Conservation (phyloP, 2,113 vertebrate genomes). For the Notarius lentiginosus region DNA sequence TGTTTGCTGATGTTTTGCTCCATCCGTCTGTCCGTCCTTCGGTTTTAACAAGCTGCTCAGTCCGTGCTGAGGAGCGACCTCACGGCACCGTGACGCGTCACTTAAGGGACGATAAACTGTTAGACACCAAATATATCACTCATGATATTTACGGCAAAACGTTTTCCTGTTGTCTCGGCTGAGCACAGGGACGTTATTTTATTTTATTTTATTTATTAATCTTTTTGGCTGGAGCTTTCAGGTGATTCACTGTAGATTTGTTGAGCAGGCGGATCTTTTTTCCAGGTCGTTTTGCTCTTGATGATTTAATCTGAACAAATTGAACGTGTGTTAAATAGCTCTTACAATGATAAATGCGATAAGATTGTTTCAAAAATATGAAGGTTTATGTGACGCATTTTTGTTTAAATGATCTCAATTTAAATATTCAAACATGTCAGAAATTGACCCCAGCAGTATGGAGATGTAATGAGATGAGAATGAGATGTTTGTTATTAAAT, state of each 20-base stretch:
- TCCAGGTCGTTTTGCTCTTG: neutral
- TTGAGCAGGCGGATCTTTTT: neutral
- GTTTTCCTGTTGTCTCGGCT: slow-evolving; percentile 11
- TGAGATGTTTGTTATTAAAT: neutral
- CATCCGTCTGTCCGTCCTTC: slow-evolving; percentile 11
- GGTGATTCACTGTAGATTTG: neutral
- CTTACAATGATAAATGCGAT: neutral
- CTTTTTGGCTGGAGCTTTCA: neutral
- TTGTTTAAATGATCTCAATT: neutral
- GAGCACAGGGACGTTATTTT: neutral
- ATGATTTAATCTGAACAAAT: neutral
- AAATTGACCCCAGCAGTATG: neutral
- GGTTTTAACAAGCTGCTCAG: slow-evolving; percentile 18
- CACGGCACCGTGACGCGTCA: slow-evolving; percentile 6
- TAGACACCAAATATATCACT: slow-evolving; percentile 18
- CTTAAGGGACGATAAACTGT: slow-evolving; percentile 22
- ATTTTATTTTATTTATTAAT: neutral
- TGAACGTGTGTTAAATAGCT: neutral
- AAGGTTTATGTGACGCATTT: neutral
- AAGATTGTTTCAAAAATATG: neutral
- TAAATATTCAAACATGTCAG: neutral
- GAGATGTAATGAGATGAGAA: too few relatives aligned
- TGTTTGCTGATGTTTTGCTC: slow-evolving; percentile 32
- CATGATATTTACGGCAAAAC: neutral
- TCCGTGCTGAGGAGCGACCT: slow-evolving; percentile 20